A percentile compares a stretch with the other conserved stretches of the same genome.
phyloP scores from a whole-genome alignment of 2,888 invertebrate genomes.

The Drosophila koepferae region DNA sequence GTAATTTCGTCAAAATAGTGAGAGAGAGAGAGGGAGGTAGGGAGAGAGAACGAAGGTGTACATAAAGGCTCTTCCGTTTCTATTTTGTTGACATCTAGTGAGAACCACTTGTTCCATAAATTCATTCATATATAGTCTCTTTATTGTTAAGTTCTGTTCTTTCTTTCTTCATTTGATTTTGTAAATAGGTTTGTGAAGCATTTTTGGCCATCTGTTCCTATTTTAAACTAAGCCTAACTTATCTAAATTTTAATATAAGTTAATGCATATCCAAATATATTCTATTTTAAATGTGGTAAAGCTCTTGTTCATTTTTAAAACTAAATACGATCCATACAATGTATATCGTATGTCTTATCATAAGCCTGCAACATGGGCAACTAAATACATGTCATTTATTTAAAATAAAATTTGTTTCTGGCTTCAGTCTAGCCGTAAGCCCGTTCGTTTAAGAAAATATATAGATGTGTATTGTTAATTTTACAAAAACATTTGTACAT shows the following conservation, averaged over 20 bases:
- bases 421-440: slow-evolving; percentile 15
- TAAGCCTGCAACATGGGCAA: background rate
- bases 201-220: slow-evolving; percentile 12
- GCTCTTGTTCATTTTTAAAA: slow-evolving; percentile 4
- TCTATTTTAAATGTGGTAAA: background rate
- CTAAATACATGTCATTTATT: slow-evolving; percentile 3
- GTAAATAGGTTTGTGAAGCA: slow-evolving; percentile 9
- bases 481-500: slow-evolving; percentile 31
- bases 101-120: slow-evolving; percentile 12
- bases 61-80: background rate
- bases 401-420: slow-evolving; percentile 3
- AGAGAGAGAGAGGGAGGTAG: background rate
- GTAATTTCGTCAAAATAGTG: background rate
- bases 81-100: background rate
- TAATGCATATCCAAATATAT: background rate
- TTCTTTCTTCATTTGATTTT: background rate
- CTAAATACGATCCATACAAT: slow-evolving; percentile 1
- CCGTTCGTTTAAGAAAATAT: background rate
- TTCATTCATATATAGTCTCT: slow-evolving; percentile 1
- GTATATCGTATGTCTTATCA: background rate
- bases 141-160: background rate
- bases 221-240: slow-evolving; percentile 4
- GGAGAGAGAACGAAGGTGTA: background rate
- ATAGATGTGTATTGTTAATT: slow-evolving; percentile 15
- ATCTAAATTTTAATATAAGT: slow-evolving; percentile 4